phyloP scores from a whole-genome alignment of 2,888 invertebrate species.

The Azorinus chamasolen region DNA sequence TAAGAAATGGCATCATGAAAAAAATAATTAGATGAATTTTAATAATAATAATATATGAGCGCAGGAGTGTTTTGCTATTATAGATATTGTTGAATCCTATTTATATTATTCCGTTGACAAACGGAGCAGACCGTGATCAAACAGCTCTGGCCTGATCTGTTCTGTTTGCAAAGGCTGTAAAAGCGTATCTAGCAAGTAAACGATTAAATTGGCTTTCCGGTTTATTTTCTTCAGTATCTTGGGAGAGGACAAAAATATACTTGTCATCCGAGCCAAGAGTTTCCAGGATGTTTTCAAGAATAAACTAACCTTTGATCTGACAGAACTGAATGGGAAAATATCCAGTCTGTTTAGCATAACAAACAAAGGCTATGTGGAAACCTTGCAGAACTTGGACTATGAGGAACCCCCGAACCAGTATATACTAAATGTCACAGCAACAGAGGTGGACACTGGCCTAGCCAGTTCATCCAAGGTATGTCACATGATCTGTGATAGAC shows the following conservation, averaged over 20 bases:
- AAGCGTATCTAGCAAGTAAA: too few relatives aligned
- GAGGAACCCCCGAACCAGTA: conserved; percentile 91
- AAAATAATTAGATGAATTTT: too few relatives aligned
- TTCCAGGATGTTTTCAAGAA: conserved; percentile 93
- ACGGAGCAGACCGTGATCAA: too few relatives aligned
- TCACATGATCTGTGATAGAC: too few relatives aligned
- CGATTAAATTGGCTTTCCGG: too few relatives aligned
- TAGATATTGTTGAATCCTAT: too few relatives aligned
- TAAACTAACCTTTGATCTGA: conserved; percentile 94
- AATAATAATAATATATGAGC: too few relatives aligned
- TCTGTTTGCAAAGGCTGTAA: too few relatives aligned
- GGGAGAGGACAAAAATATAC: conserved; percentile 82
- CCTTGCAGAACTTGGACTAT: conserved; percentile 98
- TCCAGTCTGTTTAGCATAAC: conserved; percentile 78
- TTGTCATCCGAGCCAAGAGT: conserved; percentile 98
- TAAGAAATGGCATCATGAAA: too few relatives aligned
- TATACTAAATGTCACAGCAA: conserved; percentile 96
- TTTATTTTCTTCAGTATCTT: conserved; percentile 77
- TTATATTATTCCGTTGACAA: too few relatives aligned
- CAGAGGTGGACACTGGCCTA: conserved; percentile 98
- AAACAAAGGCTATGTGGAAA: conserved; percentile 91
- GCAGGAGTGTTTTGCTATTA: too few relatives aligned
- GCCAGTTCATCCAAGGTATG: conserved; percentile 97
- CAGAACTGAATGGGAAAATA: conserved; percentile 97
- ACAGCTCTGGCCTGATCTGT: too few relatives aligned